Conservation (phyloP, 2,113 vertebrate species). For the Tympanuchus pallidicinctus region DNA sequence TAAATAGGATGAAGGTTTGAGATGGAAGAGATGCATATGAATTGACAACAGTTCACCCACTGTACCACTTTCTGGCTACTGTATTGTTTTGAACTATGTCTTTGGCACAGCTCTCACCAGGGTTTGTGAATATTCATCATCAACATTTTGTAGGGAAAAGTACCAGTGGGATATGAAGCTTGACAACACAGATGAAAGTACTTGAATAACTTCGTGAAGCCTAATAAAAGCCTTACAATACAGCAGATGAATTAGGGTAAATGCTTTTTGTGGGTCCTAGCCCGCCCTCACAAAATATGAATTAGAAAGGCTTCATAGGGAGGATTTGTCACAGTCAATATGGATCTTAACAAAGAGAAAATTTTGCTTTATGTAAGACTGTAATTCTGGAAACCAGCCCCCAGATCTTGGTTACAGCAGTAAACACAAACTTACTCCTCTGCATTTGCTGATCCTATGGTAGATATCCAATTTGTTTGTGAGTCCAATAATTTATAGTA, state of each 20-base stretch:
- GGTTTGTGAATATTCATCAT: not conserved
- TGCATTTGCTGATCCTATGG: not conserved
- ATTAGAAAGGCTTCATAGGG: not conserved
- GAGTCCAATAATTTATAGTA: not conserved
- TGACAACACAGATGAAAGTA: not conserved
- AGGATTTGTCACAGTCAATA: not conserved
- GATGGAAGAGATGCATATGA: not conserved
- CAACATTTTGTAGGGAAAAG: not conserved
- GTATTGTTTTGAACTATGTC: not conserved
- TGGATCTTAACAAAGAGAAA: not conserved
- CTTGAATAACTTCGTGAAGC: rapidly evolving
- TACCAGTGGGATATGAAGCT: not conserved
- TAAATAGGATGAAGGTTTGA: not conserved
- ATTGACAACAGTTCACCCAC: not conserved
- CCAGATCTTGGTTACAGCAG: not conserved
- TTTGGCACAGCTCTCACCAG: not conserved
- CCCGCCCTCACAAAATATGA: rapidly evolving
- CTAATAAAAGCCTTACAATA: not conserved
- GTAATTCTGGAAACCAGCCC: not conserved
- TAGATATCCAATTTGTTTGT: not conserved
- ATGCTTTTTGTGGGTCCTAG: not conserved
- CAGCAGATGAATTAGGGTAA: not conserved
- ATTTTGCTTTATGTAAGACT: not conserved
- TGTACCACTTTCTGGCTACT: not conserved
- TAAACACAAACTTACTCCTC: not conserved